phyloP scores from a whole-genome alignment of 2,888 invertebrate genomes.

The Mycogona germanica region DNA sequence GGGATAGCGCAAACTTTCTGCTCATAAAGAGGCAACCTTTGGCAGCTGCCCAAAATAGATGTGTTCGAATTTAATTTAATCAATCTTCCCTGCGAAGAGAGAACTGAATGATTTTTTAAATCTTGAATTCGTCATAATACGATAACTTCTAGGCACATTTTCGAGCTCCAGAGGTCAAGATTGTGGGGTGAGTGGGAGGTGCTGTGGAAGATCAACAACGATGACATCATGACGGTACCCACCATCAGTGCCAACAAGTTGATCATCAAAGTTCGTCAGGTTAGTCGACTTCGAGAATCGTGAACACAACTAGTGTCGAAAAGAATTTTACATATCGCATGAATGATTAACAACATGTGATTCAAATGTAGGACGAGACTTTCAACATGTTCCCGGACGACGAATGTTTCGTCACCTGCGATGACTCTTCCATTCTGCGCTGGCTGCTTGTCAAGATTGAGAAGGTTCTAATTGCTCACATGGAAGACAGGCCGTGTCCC shows the following conservation, averaged over 20 bases:
- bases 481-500: constrained; percentile 57
- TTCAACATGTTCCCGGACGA: constrained; percentile 42
- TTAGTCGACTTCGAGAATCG: constrained; percentile 30
- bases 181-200: constrained; percentile 60
- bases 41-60: background rate
- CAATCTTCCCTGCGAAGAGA: background rate
- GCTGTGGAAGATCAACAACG: constrained; percentile 59
- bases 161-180: constrained; percentile 54
- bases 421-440: constrained; percentile 45
- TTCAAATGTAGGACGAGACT: constrained; percentile 32
- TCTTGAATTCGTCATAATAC: background rate
- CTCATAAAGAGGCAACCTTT: too few relatives aligned
- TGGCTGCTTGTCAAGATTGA: constrained; percentile 65
- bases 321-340: background rate
- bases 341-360: constrained; percentile 23
- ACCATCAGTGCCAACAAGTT: constrained; percentile 47
- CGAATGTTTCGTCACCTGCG: constrained; percentile 51
- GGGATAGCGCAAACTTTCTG: too few relatives aligned
- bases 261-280: constrained; percentile 59
- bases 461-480: constrained; percentile 55
- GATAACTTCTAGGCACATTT: constrained; percentile 46
- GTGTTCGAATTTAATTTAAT: background rate
- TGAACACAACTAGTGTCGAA: background rate
- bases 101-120: background rate
- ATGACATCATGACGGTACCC: constrained; percentile 56